Percentiles rank a stretch among this genome's conserved stretches.
Conservation (phyloP, 2,888 invertebrate species). For the Miltochrista miniata region DNA sequence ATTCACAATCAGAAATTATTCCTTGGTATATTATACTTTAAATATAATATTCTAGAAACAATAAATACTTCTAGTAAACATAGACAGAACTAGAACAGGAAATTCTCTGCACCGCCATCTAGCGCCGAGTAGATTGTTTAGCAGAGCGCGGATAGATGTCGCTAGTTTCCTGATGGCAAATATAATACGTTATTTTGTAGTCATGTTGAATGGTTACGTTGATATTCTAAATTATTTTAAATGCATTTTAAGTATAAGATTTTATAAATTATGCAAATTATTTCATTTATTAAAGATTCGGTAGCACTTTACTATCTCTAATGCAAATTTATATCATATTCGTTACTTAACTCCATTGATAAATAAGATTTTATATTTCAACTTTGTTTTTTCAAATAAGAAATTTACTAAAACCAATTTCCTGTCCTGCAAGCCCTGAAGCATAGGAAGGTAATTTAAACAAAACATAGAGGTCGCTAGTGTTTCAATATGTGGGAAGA, state of each 20-base stretch:
- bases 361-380: background rate
- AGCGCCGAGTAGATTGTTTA: constrained; percentile 66
- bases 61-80: background rate
- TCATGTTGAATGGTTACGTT: background rate
- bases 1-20: background rate
- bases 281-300: background rate
- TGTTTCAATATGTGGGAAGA: constrained; percentile 33
- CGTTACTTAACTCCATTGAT: background rate
- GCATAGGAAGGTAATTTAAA: background rate
- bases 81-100: background rate
- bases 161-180: constrained; percentile 40
- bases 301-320: background rate
- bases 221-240: background rate
- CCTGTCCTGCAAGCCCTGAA: too few species aligned
- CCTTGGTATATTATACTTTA: background rate
- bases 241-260: background rate
- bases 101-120: constrained; percentile 63
- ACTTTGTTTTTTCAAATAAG: too few species aligned
- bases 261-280: background rate
- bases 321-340: background rate
- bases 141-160: constrained; percentile 57
- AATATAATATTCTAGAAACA: background rate
- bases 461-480: constrained; percentile 62
- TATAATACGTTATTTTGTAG: background rate
- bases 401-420: too few species aligned